These are phyloP conservation scores for Encarsia formosa DNA, from an alignment of 2,888 invertebrate species.

Conservation along the genomic window DNA sequence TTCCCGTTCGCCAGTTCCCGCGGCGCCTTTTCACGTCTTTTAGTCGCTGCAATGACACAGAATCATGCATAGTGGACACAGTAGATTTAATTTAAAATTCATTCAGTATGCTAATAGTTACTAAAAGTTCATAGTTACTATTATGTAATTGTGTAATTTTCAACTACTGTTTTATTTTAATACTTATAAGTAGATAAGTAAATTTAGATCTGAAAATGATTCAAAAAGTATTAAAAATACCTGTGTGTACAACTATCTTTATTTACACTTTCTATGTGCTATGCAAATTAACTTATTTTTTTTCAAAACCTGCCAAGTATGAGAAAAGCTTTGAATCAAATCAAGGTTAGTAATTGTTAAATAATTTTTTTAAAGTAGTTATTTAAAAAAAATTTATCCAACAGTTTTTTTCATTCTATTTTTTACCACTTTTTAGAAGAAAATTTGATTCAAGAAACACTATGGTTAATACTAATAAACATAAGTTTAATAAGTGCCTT, in stretches of 20 bases:
- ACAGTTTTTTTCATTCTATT: neutral
- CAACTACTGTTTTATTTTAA: no score
- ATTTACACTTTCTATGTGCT: constrained; percentile 55
- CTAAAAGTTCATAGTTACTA: no score
- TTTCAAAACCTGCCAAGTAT: constrained; percentile 52
- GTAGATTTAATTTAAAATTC: no score
- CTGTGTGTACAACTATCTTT: constrained; percentile 51
- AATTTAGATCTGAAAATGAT: constrained; percentile 35
- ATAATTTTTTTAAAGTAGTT: neutral
- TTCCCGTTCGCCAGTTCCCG: no score
- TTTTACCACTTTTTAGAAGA: constrained; percentile 20
- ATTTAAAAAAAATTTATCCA: neutral
- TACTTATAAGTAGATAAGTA: no score
- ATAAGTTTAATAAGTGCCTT: constrained; percentile 54
- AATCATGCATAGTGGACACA: no score
- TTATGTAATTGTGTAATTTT: no score
- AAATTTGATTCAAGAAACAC: constrained; percentile 39
- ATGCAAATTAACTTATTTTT: constrained; percentile 55
- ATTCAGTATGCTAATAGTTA: no score
- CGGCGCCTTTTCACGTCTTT: no score
- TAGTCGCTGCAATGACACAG: no score
- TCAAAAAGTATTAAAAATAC: constrained; percentile 40
- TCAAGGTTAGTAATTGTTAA: constrained; percentile 28
- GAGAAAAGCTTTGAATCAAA: constrained; percentile 27
- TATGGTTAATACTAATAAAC: constrained; percentile 51